Base-by-base conservation (phyloP, 2,797 vertebrate genomes). In the Vultur gryphus region DNA sequence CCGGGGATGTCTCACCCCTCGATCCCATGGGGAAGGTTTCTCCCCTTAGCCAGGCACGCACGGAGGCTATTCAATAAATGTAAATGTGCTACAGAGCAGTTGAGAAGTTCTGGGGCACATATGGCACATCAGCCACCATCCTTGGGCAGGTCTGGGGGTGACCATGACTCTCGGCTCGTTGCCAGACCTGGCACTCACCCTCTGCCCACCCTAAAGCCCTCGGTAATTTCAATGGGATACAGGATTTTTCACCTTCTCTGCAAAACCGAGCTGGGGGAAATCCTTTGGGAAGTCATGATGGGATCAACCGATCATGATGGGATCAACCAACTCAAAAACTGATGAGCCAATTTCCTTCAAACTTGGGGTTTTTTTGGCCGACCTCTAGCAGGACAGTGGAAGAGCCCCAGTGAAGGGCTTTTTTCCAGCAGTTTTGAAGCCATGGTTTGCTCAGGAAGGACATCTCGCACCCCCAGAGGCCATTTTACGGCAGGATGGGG, bases 201-300 rank as follows among this genome's bases (percentile, higher is more conserved):
- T 71, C 61, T 62, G 51, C 51, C 20, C n/a, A 10, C 18, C 28
- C 41, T 48, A 39, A n/a, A 81, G 11, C 41, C 54, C 17, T 46
- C 9, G 0, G 26, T 5, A 7, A 51, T 43, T 57, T 41, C 1
- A 1, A 35, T 13, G 26, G 10, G 4, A 31, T 16, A 8, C 0
- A 2, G 51, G 24, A 16, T 23, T 78, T 79, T 16, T 43, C 46
- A 72, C 44, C 14, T 19, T 13, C 31, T 37, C 29, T 73, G 43
- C 25, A 39, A 87, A 72, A 33, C 10, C 0, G 0, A 61, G 20
- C 7, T 14, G 18, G 15, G 8, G 26, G 16, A 86, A 80, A 28
- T 21, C n/a, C 35, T 75, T 62, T 19, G n/a, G 12, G 65, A 57
- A 69, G 16, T 21, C 16, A 3, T n/a, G 17, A 41, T 15, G 31